Base-by-base conservation (phyloP, 2,113 vertebrate genomes). In the Lampris megalopsis region DNA sequence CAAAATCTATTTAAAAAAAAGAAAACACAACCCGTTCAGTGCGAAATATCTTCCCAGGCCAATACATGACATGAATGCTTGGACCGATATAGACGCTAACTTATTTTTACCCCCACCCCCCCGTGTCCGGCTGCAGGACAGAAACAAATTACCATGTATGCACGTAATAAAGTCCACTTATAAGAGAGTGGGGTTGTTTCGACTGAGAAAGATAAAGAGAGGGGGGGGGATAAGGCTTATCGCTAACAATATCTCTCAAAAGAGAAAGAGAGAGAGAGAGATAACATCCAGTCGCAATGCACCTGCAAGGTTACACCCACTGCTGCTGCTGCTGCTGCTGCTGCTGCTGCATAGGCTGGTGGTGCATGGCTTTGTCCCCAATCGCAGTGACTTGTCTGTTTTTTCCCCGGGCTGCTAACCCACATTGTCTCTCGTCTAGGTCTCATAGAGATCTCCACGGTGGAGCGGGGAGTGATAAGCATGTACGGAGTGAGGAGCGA, bases 391-490 rank as follows among this genome's bases (percentile, higher is more conserved):
- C 63, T 56, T 49, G 43, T 71, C 48, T 69, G 13, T 8, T 2
- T 80, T 42, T 61, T 50, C 40, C 52, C 52, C 11, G 2, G 52
- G n/a, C 52, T 54, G 6, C 63, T 24, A 24, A 24, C 50, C 83
- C 80, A 85, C 77, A 35, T 1, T 80, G 0, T 89, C 68, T 88
- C 11, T 86, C 54, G 2, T 77, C 3, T 35, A 93, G 97, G 96
- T 95, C 92, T 99, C 35, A 94, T 98, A 87, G 97, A 99, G 93
- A 96, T 99, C 89, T 98, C 97, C 86, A 96, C 97, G 2, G 97
- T 98, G 93, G 95, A 97, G 71, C 93, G 96, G 92, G 98, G 97
- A 35, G 95, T 98, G 83, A 96, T 99, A 87, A 99, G 96, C 89
- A 88, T 99, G 86, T 97, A 95, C 61, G 98, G 97, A 11, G 94